These are phyloP conservation scores for Drosophila elegans DNA, from an alignment of 1,140 invertebrate genomes.

Conservation along the genomic window DNA sequence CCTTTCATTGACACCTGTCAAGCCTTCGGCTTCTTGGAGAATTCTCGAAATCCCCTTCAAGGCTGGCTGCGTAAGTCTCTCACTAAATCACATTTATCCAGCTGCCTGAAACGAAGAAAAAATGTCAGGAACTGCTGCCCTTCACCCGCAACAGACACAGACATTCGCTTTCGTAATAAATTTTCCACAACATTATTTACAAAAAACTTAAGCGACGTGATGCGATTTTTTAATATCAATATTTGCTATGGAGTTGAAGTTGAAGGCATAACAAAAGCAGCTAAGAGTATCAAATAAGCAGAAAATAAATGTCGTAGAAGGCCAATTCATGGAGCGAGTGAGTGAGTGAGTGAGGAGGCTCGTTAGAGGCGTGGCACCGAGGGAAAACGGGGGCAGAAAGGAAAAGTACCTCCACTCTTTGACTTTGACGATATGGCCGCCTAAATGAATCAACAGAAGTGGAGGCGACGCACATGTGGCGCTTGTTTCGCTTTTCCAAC, in stretches of 20 bases:
- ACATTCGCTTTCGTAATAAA: slow-evolving; percentile 63
- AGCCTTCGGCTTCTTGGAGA: slow-evolving; percentile 8
- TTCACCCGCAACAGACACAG: slow-evolving; percentile 24
- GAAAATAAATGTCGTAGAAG: slow-evolving; percentile 74
- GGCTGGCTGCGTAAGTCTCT: slow-evolving; percentile 44
- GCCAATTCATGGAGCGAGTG: slow-evolving; percentile 44
- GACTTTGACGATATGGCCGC: slow-evolving; percentile 55
- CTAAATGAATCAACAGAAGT: slow-evolving; percentile 59
- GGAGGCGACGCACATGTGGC: slow-evolving; percentile 66
- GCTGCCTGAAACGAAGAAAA: slow-evolving; percentile 29
- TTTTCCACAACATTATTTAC: slow-evolving; percentile 82
- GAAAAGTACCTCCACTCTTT: slow-evolving; percentile 39
- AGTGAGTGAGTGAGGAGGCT: slow-evolving; percentile 14
- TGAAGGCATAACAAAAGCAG: slow-evolving; percentile 18
- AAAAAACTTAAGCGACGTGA: slow-evolving; percentile 74
- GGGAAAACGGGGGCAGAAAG: slow-evolving; percentile 1
- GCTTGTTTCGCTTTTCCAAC: slow-evolving; percentile 47
- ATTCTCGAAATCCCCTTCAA: slow-evolving; percentile 40
- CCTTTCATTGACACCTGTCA: slow-evolving; percentile 53
- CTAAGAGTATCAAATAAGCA: slow-evolving; percentile 67
- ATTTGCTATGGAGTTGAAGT: slow-evolving; percentile 48
- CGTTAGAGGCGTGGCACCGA: slow-evolving; percentile 48
- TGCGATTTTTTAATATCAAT: slow-evolving; percentile 82
- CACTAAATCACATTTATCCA: slow-evolving; percentile 74
- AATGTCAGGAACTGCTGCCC: slow-evolving; percentile 15